A percentile compares a stretch with the other conserved stretches of the same genome.
phyloP scores from a whole-genome alignment of 2,888 invertebrate species.

The Macropis europaea region DNA sequence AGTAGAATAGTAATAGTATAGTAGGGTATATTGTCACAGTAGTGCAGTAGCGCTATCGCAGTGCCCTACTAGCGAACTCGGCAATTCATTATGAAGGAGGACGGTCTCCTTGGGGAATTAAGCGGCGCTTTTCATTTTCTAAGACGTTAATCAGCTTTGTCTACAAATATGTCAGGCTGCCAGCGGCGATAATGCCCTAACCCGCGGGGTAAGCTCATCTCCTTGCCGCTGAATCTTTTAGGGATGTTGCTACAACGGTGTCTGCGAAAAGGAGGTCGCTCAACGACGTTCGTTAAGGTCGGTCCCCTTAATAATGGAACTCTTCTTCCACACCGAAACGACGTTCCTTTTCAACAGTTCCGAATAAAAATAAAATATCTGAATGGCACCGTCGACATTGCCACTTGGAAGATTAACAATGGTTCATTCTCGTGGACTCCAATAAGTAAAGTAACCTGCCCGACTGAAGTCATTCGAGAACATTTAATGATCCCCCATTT shows the following conservation, averaged over 20 bases:
- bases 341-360: slow-evolving; percentile 7
- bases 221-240: slow-evolving; percentile 64
- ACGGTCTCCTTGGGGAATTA: slow-evolving; percentile 24
- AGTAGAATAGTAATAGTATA: too few relatives aligned
- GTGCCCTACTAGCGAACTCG: too few relatives aligned
- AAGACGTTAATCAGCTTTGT: slow-evolving; percentile 64
- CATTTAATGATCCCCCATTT: too few relatives aligned
- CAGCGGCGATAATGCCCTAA: slow-evolving; percentile 58
- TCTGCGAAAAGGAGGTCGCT: slow-evolving; percentile 58
- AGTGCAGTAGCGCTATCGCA: too few relatives aligned
- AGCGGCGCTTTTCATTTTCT: slow-evolving; percentile 45
- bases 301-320: slow-evolving; percentile 60
- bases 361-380: too few relatives aligned
- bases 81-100: slow-evolving; percentile 5
- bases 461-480: too few relatives aligned
- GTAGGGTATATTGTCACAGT: too few relatives aligned
- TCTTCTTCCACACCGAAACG: slow-evolving; percentile 11
- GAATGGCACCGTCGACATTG: too few relatives aligned
- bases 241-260: slow-evolving; percentile 35
- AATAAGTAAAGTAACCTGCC: too few relatives aligned
- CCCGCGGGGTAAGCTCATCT: slow-evolving; percentile 56
- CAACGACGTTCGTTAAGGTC: slow-evolving; percentile 61
- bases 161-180: slow-evolving; percentile 52
- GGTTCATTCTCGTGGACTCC: too few relatives aligned
- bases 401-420: too few relatives aligned